A percentile compares a stretch with the other conserved stretches of the same genome.
Conservation (phyloP, 2,113 vertebrate species). For the Megaceryle torquata region DNA sequence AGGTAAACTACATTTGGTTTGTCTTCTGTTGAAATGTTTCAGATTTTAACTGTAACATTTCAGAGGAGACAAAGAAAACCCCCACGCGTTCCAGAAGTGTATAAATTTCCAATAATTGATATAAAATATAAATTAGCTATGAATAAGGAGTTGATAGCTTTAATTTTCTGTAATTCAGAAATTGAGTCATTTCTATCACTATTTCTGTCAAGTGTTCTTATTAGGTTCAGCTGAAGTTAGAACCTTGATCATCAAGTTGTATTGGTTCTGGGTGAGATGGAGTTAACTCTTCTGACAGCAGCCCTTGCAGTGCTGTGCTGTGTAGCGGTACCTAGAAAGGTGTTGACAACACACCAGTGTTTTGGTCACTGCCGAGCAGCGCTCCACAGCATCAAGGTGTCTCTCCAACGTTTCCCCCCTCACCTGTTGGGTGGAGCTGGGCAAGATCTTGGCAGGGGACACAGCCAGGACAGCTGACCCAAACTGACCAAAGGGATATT, state of each 20-base stretch:
- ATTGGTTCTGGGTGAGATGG: background rate
- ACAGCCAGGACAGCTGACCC: background rate
- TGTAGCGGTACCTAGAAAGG: background rate
- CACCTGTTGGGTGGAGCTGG: background rate
- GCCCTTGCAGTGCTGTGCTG: too few relatives aligned
- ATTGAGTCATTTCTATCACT: background rate
- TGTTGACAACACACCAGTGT: background rate
- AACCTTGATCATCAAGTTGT: background rate
- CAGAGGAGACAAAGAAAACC: background rate
- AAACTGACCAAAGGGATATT: background rate
- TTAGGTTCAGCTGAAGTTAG: background rate
- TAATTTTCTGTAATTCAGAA: background rate
- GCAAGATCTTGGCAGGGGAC: background rate
- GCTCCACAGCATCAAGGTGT: background rate
- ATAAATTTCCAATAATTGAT: background rate
- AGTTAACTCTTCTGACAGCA: background rate
- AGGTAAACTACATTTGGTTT: slow-evolving; percentile 53
- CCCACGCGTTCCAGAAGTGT: background rate
- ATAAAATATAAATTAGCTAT: background rate
- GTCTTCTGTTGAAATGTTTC: background rate
- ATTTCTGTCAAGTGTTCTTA: background rate
- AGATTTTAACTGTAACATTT: background rate
- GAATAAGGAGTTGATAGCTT: background rate
- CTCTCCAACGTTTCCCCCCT: background rate
- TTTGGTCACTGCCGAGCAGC: background rate